Conservation (phyloP, 1,140 invertebrate genomes). For the Leucophenga varia region DNA sequence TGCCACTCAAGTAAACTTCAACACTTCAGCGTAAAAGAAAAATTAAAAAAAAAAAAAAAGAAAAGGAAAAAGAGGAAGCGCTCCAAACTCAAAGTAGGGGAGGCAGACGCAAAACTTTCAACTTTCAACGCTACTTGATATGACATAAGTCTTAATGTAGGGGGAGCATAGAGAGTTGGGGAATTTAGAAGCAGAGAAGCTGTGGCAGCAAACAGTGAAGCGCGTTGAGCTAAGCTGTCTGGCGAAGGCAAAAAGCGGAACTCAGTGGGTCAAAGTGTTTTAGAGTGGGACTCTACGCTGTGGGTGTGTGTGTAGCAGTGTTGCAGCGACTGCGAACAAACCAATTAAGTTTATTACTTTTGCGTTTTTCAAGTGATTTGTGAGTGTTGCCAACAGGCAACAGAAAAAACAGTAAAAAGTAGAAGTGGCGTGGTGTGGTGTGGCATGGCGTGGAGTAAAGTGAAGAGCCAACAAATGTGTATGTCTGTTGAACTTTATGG, state of each 20-base stretch:
- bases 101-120: conserved; percentile 40
- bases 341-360: conserved; percentile 54
- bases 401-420: no score
- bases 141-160: no score
- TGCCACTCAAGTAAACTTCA: conserved; percentile 44
- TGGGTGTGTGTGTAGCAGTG: no score
- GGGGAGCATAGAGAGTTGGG: no score
- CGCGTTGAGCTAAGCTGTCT: no score
- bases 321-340: conserved; percentile 45
- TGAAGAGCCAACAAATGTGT: conserved; percentile 2
- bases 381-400: background rate
- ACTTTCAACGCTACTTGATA: conserved; percentile 45
- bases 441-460: no score
- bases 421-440: no score
- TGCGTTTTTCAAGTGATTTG: conserved; percentile 48
- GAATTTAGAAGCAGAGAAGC: no score
- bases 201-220: no score
- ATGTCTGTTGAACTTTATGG: background rate
- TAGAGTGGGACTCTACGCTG: no score
- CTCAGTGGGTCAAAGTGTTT: conserved; percentile 27
- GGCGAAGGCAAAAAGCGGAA: conserved; percentile 45
- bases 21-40: conserved; percentile 43
- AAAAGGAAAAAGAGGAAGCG: background rate
- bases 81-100: conserved; percentile 14
- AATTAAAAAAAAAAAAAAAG: conserved; percentile 14